Evolutionary conservation across 2,888 invertebrate species (phyloP), one percentile per base, ranked within the genome.

Genomic region (Dynastes grantii): DNA sequence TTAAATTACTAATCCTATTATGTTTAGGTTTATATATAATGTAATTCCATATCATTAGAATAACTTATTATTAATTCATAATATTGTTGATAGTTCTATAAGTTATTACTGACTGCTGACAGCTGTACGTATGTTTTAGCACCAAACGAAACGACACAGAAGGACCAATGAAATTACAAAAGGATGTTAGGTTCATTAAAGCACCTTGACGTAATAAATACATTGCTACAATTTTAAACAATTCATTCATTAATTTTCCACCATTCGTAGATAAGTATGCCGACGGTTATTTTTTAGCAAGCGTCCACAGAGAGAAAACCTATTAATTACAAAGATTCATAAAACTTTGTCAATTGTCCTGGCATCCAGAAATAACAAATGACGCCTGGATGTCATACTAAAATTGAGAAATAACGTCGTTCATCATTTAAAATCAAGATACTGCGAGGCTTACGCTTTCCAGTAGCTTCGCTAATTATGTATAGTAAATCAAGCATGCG

Each of bases 321-420:
- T 75, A 75, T 75, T 75, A 75, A 75, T 75, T 75, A 75, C 73
- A 27, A 75, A 22, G 73, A 75, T 75, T 75, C 73, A 75, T 75
- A 75, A 75, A 75, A 75, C 73, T 75, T 75, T 75, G 73, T 75
- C 73, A 75, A 75, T 75, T 75, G 73, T 75, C n/a, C 73, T 75
- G 73, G 73, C 73, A 75, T 61, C 73, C 61, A 75, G 70, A 65
- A 77, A 73, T 81, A 80, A 82, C 81, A 82, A 82, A 82, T 81
- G 81, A 80, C 79, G 64, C 63, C 79, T 65, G 73, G 80, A 80
- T 80, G 80, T 79, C 81, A 79, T 78, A 79, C 76, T 78, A 77
- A 81, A 82, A 82, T 81, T 82, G 81, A 79, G 81, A 82, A 81
- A 82, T 81, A 80, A 81, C 79, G 78, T 76, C 80, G 78, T 81